phyloP scores from a whole-genome alignment of 2,797 vertebrate genomes.

The Betta splendens region DNA sequence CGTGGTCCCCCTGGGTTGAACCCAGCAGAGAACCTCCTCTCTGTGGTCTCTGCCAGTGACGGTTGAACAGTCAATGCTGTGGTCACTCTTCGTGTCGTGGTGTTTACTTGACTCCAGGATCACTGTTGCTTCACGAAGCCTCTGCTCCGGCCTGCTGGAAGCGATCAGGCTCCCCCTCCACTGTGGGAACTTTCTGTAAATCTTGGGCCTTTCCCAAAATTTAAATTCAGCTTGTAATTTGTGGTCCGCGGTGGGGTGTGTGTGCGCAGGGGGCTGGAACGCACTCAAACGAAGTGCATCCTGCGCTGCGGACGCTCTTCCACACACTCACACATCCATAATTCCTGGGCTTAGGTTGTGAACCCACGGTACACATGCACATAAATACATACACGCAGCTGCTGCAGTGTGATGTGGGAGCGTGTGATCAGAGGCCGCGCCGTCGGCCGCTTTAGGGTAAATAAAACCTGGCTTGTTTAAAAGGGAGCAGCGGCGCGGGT shows the following conservation, averaged over 20 bases:
- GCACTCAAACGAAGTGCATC: constrained; percentile 63
- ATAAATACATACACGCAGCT: constrained; percentile 60
- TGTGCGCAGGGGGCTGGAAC: constrained; percentile 64
- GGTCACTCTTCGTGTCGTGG: no score
- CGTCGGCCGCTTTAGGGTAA: constrained; percentile 47
- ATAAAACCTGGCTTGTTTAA: constrained; percentile 55
- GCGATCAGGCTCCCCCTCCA: constrained; percentile 60
- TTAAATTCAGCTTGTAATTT: constrained; percentile 81
- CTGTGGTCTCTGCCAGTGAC: no score
- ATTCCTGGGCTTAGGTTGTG: constrained; percentile 61
- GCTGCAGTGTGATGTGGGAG: constrained; percentile 68
- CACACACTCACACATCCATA: constrained; percentile 55
- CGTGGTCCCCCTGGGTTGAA: no score
- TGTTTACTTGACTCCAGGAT: constrained; percentile 9
- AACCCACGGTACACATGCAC: constrained; percentile 53
- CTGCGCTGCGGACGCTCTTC: constrained; percentile 50
- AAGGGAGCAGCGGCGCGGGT: constrained; percentile 49
- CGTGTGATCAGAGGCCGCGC: constrained; percentile 68
- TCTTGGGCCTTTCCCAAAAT: constrained; percentile 76
- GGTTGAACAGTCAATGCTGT: no score
- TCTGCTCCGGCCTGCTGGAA: constrained; percentile 65
- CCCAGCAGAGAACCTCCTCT: no score
- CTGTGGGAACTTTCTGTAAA: constrained; percentile 78
- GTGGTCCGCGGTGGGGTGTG: constrained; percentile 62
- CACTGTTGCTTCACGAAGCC: constrained; percentile 44